Evolutionary conservation across 2,888 invertebrate genomes (phyloP).

Genomic region (Pherbina coryleti): DNA sequence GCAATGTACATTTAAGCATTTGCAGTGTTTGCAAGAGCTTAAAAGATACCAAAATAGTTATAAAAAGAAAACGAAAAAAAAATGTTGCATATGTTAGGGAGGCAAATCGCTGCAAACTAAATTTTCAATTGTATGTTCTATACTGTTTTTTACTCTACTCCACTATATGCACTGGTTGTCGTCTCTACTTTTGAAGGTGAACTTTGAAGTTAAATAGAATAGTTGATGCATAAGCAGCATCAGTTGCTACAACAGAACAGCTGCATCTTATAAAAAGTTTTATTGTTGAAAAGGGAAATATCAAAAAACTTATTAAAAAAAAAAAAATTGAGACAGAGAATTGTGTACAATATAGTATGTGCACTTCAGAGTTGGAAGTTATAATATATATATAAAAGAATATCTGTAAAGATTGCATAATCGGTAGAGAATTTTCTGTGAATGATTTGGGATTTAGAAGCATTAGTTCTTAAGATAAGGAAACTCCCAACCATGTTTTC

Average conservation of each 20-base stretch:
- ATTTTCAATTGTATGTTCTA: slow-evolving; percentile 14
- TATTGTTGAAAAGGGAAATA: neutral
- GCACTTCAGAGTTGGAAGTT: no score
- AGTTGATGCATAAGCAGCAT: neutral
- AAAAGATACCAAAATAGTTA: neutral
- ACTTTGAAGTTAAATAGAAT: neutral
- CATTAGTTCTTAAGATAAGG: no score
- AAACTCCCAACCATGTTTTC: no score
- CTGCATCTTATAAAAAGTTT: neutral
- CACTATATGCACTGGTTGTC: neutral
- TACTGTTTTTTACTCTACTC: neutral
- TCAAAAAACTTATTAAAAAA: neutral
- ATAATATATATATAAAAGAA: no score
- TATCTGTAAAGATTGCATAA: neutral
- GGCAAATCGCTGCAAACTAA: neutral
- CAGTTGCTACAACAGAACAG: neutral
- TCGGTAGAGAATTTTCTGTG: neutral
- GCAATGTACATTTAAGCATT: neutral
- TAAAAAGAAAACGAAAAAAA: neutral
- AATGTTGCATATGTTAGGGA: slow-evolving; percentile 5
- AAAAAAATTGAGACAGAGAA: neutral
- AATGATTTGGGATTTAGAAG: no score
- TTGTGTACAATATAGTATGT: neutral
- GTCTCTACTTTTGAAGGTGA: slow-evolving; percentile 6
- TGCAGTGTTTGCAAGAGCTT: neutral